These are phyloP conservation scores for Holothuria glaberrima DNA, from an alignment of 35 echinoderm and acorn worm species.

Conservation along the genomic window DNA sequence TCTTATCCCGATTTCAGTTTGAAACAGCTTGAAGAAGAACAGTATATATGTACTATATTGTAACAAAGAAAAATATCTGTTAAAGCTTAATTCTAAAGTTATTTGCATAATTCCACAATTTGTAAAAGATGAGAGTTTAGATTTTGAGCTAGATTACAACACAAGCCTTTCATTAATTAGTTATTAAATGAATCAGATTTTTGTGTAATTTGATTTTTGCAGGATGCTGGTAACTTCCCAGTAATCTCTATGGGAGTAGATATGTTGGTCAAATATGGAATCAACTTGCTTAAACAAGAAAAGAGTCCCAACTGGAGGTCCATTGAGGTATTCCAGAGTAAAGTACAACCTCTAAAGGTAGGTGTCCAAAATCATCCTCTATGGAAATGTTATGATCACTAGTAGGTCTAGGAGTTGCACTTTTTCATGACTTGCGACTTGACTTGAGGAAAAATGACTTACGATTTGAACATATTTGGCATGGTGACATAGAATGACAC, in stretches of 20 bases:
- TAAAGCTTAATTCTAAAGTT: too few species aligned
- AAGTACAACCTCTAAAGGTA: constrained; percentile 42
- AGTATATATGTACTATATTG: too few species aligned
- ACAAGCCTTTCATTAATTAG: background rate
- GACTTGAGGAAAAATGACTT: too few species aligned
- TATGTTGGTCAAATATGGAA: constrained; percentile 23
- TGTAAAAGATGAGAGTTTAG: background rate
- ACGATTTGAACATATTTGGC: too few species aligned
- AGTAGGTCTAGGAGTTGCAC: too few species aligned
- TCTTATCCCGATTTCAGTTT: too few species aligned
- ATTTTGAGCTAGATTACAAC: too few species aligned
- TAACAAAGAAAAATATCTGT: too few species aligned
- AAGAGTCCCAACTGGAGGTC: constrained; percentile 49
- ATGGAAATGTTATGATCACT: too few species aligned
- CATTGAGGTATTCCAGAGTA: constrained; percentile 14
- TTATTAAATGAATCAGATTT: background rate
- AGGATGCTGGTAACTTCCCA: constrained; percentile 36
- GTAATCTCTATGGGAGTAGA: constrained; percentile 19
- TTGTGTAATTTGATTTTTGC: background rate
- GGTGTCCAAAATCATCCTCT: background rate
- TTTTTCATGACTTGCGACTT: too few species aligned
- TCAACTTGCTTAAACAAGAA: constrained; percentile 28
- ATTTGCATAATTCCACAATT: background rate
- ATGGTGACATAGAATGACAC: too few species aligned
- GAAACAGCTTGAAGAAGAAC: too few species aligned